Evolutionary conservation across 2,888 invertebrate species (phyloP), one percentile per base, ranked within the genome.

Genomic region (Muscina levida): DNA sequence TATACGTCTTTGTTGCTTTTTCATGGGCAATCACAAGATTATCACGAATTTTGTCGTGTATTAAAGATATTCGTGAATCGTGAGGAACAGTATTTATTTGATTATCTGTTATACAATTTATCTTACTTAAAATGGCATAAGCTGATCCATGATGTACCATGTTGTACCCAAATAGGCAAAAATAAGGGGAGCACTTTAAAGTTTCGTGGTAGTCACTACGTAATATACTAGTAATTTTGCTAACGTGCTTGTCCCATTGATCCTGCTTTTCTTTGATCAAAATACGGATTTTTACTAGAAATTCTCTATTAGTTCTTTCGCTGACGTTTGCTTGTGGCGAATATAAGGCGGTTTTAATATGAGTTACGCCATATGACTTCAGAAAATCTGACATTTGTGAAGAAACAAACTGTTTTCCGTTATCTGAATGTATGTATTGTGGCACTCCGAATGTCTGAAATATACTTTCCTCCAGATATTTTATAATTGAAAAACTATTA

Each of bases 241-340:
- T 48, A 19, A 68, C 59, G 31, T 67, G 37, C 1, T 37, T 11
- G 48, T 74, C 74, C 68, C 68, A 73, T 6, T 66, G 22, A 17
- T 56, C 66, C 11, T 73, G 66, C 15, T 56, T 56, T 31, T 57
- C 57, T 24, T 24, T 57, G 8, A 70, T 42, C 1, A 57, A 57
- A 24, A 57, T 22, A 1, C 68, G 17, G 1, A 68, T 13, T 19
- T 53, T 53, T 4, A 37, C 13, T 37, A 42, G 22, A 39, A 68
- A 8, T 44, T 72, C 67, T 11, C 78, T 2, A 71, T 82, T 77
- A 4, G 48, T 77, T 24, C 72, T 65, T 26, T 82, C 81, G 1
- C 62, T 62, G 3, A 71, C 53, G 17, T 81, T 81, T 0, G 81
- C 75, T 46, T 78, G 73, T 1, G 82, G 82, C 39, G n/a, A n/a